Evolutionary conservation across 2,113 vertebrate genomes (phyloP).

Genomic region (Calyptommatus sinebrachiatus): DNA sequence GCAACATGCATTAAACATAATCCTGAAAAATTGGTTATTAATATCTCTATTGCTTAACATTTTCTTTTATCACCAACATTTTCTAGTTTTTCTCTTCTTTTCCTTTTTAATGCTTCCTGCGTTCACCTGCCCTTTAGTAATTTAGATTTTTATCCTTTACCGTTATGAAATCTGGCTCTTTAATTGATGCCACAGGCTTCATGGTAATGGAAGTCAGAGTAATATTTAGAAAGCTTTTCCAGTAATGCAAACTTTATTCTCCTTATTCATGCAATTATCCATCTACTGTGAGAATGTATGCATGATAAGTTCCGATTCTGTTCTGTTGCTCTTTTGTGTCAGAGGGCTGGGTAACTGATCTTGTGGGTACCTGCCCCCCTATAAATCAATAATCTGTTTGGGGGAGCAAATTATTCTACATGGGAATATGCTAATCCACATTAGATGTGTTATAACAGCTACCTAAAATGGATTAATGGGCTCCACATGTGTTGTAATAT

Average conservation of each 20-base stretch:
- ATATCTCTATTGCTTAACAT: not conserved
- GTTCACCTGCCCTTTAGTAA: slow-evolving; percentile 34
- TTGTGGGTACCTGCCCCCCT: not conserved
- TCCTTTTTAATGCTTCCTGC: not conserved
- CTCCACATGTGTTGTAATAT: too few species aligned
- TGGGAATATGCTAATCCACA: too few species aligned
- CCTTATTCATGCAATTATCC: slow-evolving; percentile 45
- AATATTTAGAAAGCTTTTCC: slow-evolving; percentile 30
- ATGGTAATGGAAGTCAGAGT: slow-evolving; percentile 37
- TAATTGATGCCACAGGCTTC: slow-evolving; percentile 30
- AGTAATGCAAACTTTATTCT: slow-evolving; percentile 31
- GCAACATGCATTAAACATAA: fast-evolving
- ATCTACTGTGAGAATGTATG: slow-evolving; percentile 5
- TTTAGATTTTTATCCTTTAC: slow-evolving; percentile 35
- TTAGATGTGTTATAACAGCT: too few species aligned
- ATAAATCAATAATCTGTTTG: too few species aligned
- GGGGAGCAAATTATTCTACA: too few species aligned
- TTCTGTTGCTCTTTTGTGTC: slow-evolving; percentile 18
- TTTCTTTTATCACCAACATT: not conserved
- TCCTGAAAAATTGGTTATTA: not conserved
- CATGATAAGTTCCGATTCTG: slow-evolving; percentile 37
- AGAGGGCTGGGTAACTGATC: not conserved
- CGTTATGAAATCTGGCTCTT: slow-evolving; percentile 14
- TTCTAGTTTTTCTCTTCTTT: slow-evolving; percentile 8
- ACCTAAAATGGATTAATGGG: too few species aligned